Conservation (phyloP, 2,797 vertebrate genomes). For the Galaxias olidus region DNA sequence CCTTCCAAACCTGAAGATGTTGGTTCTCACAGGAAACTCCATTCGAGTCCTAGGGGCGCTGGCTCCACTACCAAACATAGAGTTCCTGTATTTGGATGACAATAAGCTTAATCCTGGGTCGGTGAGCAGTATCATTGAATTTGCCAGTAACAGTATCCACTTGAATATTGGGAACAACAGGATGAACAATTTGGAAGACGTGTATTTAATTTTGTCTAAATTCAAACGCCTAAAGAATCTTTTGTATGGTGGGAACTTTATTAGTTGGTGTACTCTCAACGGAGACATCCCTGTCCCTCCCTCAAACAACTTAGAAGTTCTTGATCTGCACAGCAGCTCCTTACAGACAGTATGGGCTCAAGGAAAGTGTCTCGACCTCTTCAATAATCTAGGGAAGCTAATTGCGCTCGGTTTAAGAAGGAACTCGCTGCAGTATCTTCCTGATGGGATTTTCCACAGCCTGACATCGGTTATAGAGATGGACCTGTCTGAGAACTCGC, state of each 20-base stretch:
- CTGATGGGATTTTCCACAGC: constrained; percentile 73
- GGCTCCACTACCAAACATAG: constrained; percentile 59
- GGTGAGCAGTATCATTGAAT: rapidly evolving
- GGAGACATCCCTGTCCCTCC: neutral
- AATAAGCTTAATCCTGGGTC: constrained; percentile 72
- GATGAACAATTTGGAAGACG: constrained; percentile 66
- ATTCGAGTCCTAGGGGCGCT: constrained; percentile 67
- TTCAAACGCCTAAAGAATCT: constrained; percentile 60
- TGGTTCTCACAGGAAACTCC: constrained; percentile 82
- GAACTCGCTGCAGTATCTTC: constrained; percentile 79
- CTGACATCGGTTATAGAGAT: constrained; percentile 72
- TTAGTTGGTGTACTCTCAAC: constrained; percentile 68
- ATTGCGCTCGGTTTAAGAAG: constrained; percentile 66
- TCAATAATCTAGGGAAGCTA: constrained; percentile 58
- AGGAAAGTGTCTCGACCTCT: constrained; percentile 52
- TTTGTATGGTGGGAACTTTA: constrained; percentile 72
- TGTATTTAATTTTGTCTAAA: constrained; percentile 69
- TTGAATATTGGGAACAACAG: constrained; percentile 77
- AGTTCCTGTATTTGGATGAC: constrained; percentile 57
- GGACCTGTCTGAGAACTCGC: constrained; percentile 78
- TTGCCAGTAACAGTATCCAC: constrained; percentile 38
- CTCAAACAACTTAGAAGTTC: constrained; percentile 63
- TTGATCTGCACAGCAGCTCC: constrained; percentile 80
- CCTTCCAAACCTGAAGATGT: constrained; percentile 61
- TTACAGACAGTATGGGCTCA: constrained; percentile 60